Base-by-base conservation (phyloP, 2,888 invertebrate genomes). In the Ectobius pallidus region DNA sequence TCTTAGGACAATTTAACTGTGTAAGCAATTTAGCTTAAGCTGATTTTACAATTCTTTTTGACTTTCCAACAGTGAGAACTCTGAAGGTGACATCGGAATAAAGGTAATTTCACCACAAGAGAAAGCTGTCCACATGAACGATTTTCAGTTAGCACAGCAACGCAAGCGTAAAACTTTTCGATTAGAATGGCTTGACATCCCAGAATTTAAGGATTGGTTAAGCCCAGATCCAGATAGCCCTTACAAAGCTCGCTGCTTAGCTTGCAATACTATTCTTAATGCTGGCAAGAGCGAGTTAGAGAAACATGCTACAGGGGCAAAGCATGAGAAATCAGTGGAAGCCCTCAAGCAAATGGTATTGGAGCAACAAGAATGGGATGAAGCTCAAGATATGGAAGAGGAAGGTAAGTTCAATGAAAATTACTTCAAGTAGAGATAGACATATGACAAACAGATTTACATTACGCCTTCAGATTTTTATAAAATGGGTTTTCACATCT, bases 271-370 rank as follows among this genome's bases (percentile, higher is more conserved):
- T 73, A 78, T 78, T 25, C 75, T 80, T 27, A 78, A 78, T 73
- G 79, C 79, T 46, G 80, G 80, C n/a, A 80, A 80, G 74, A 80
- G 80, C 75, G 80, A 80, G 71, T 75, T 80, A 39, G 78, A 79
- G 74, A 80, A 80, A 70, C 80, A 80, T 76, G 79, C 79, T n/a
- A 76, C 78, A 16, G 79, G 79, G 14, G 78, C 78, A 44, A 79
- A 79, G 72, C 80, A 80, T 71, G 74, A 55, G 14, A 72, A 71
- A 14, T 65, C 72, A 22, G 46, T 75, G 11, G 68, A 71, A 68
- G 71, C 65, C 9, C 61, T 74, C 30, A 72, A 73, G 25, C 58
- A 46, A 20, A 58, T 63, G 58, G 27, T 74, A 16, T 34, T 73
- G 25, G 55, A 58, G 20, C 70, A 69, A 58, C 73, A 68, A 27